Evolutionary conservation across 2,888 invertebrate genomes (phyloP).

Genomic region (Dryococelus australis): DNA sequence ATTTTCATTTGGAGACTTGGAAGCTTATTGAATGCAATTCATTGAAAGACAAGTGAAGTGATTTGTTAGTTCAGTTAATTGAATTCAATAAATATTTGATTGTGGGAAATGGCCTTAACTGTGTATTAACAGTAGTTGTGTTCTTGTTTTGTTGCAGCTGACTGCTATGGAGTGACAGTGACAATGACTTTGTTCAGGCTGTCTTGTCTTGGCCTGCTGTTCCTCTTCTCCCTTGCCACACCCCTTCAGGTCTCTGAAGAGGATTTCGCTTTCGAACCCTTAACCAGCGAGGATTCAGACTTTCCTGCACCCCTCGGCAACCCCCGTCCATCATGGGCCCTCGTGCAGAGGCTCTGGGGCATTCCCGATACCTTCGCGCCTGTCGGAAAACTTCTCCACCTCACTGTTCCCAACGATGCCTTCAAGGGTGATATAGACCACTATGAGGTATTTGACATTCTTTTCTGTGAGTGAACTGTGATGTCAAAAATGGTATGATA

Average conservation of each 20-base stretch:
- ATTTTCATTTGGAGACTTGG: too few relatives aligned
- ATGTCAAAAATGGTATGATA: too few relatives aligned
- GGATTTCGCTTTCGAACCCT: neutral
- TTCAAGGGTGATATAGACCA: conserved; percentile 71
- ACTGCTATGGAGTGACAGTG: neutral
- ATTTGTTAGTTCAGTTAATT: too few relatives aligned
- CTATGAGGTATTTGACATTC: conserved; percentile 68
- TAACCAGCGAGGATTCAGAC: neutral
- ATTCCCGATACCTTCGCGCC: conserved; percentile 72
- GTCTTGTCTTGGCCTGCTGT: neutral
- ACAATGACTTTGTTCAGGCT: neutral
- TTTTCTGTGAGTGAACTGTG: neutral
- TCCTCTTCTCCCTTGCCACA: neutral
- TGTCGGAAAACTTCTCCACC: conserved; percentile 76
- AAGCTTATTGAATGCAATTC: too few relatives aligned
- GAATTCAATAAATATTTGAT: too few relatives aligned
- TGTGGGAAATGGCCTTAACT: too few relatives aligned
- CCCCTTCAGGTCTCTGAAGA: neutral
- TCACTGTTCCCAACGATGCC: conserved; percentile 75
- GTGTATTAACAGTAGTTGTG: neutral
- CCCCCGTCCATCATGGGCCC: conserved; percentile 30
- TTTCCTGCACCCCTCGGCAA: neutral
- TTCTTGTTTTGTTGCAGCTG: neutral
- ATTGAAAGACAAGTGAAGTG: too few relatives aligned
- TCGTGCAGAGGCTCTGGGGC: conserved; percentile 58